phyloP scores from a whole-genome alignment of 2,888 invertebrate species.

The Frankliniella intonsa region DNA sequence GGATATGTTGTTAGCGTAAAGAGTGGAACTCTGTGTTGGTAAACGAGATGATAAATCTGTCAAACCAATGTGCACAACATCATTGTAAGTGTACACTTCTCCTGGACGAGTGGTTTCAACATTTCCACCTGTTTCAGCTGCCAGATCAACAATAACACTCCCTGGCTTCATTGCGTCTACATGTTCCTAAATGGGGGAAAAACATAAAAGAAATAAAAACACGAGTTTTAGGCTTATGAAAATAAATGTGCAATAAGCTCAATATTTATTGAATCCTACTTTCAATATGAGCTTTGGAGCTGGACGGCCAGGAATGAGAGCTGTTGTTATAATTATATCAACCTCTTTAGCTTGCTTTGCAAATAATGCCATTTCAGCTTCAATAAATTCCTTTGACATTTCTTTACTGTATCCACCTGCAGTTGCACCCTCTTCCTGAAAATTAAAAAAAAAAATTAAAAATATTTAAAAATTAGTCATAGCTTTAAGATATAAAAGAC shows the following conservation, averaged over 20 bases:
- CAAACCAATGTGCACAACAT: conserved; percentile 77
- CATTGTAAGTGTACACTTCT: conserved; percentile 66
- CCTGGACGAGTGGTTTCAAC: conserved; percentile 76
- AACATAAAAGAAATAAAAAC: conserved; percentile 34
- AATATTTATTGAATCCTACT: conserved; percentile 48
- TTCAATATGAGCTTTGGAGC: conserved; percentile 76
- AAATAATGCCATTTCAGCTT: conserved; percentile 79
- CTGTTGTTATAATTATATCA: conserved; percentile 84
- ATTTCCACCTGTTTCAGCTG: conserved; percentile 85
- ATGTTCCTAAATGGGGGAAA: conserved; percentile 38
- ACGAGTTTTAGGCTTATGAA: background rate
- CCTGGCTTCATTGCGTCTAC: conserved; percentile 59
- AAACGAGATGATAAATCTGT: conserved; percentile 80
- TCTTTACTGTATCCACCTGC: conserved; percentile 78
- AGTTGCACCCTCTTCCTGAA: conserved; percentile 64
- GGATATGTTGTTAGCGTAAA: conserved; percentile 88
- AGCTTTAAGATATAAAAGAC: too few relatives aligned
- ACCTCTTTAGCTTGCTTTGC: conserved; percentile 81
- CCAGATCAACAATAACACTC: conserved; percentile 83
- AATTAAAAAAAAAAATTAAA: background rate
- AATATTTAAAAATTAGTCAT: too few relatives aligned
- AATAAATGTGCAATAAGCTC: background rate
- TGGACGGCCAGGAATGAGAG: conserved; percentile 80
- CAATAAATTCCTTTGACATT: conserved; percentile 80
- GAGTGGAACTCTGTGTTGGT: conserved; percentile 78